A percentile compares a stretch with the other conserved stretches of the same genome.
Evolutionary conservation across 2,797 vertebrate species (phyloP).

Genomic region (Danio choprae): DNA sequence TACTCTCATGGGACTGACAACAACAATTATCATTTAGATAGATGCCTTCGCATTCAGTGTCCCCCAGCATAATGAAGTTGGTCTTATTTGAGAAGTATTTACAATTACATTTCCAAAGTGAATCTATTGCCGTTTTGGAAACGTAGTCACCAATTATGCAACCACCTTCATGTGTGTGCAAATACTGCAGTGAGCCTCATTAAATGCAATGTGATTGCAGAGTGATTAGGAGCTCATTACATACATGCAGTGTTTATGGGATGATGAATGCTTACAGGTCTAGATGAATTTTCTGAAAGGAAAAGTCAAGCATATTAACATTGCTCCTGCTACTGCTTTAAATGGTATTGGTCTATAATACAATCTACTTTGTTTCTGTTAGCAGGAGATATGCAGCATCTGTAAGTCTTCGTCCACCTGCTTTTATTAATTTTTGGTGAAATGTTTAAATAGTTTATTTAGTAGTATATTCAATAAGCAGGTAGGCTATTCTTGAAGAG

Average conservation of each 20-base stretch:
- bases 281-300: background rate
- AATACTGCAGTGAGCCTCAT: background rate
- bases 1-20: background rate
- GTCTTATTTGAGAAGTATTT: background rate
- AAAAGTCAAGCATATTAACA: background rate
- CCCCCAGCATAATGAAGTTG: background rate
- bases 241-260: background rate
- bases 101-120: background rate
- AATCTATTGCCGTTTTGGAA: background rate
- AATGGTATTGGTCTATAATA: background rate
- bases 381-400: background rate
- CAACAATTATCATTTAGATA: background rate
- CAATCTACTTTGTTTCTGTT: background rate
- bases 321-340: slow-evolving; percentile 6
- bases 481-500: background rate
- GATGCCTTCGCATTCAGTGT: background rate
- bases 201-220: background rate
- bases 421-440: background rate
- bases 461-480: background rate
- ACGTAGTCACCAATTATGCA: background rate
- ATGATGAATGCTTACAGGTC: background rate
- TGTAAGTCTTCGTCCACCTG: background rate
- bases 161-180: background rate
- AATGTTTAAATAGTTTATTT: background rate
- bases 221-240: background rate